Base-by-base conservation (phyloP, 64 coral and sea anemone species). In the Pocillopora damicornis region DNA sequence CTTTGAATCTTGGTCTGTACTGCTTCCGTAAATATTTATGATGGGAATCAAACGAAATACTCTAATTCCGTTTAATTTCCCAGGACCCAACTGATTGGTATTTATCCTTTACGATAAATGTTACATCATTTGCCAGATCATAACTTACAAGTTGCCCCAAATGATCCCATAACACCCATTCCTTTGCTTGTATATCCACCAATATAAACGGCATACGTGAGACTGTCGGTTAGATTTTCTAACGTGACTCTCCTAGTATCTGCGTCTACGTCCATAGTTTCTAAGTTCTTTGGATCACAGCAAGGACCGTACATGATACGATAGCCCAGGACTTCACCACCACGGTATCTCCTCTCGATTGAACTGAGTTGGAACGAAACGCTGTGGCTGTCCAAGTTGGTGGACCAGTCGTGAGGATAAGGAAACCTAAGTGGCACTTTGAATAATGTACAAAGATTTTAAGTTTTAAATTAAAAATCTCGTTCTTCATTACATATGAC, bases 131-230 rank as follows among this genome's bases (percentile, higher is more conserved):
- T 51, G 2, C 42, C 7, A 51, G 0, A 51, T 51, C 42, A 63
- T 7, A 69, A 68, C 80, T 83, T 83, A 83, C 80, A 83, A 63
- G 80, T 35, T 16, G n/a, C 13, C 25, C 61, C 25, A 22, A 30
- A 63, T 10, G 25, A 38, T 83, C 61, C 37, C 7, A 10, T 66
- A 20, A 18, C 10, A 6, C 80, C 80, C 15, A 51, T 65, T 84
- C 81, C 81, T 56, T 13, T 58, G 81, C 38, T 84, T 51, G 81
- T 84, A 13, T 13, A 84, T 72, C 81, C 81, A 58, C 63, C 16
- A 72, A 34, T 57, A 20, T 23, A 16, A 25, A 84, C 5, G 3
- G 57, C 5, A 38, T 84, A 84, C 0, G 65, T 84, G 11, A 5
- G 20, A 17, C 64, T 65, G 11, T 69, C 17, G 4, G 16, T 84